A percentile compares a stretch with the other conserved stretches of the same genome.
Conservation (phyloP, 2,888 invertebrate species). For the Agonopterix alstromeriana region DNA sequence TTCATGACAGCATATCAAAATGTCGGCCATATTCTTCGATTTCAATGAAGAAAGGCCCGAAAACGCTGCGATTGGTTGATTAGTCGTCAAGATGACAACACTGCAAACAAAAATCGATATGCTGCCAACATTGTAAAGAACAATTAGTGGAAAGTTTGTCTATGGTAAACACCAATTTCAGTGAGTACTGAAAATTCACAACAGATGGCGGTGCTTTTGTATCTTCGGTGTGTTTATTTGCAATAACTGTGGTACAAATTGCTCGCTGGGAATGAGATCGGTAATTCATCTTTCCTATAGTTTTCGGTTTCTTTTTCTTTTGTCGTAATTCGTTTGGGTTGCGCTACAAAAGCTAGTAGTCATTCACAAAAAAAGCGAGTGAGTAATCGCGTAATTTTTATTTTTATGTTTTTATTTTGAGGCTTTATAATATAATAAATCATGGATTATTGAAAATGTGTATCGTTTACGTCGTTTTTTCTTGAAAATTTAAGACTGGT, state of each 20-base stretch:
- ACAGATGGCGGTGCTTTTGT: not conserved
- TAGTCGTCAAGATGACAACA: conserved; percentile 41
- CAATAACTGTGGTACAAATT: not conserved
- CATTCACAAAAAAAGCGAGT: not conserved
- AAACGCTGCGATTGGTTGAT: conserved; percentile 51
- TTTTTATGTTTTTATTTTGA: conserved; percentile 8
- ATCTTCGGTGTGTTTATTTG: not conserved
- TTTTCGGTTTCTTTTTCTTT: not conserved
- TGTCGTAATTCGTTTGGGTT: not conserved
- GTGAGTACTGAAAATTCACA: not conserved
- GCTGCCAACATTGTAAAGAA: conserved; percentile 19
- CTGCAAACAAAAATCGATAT: conserved; percentile 52
- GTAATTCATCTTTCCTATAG: not conserved
- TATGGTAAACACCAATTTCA: not conserved
- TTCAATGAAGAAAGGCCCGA: conserved; percentile 49
- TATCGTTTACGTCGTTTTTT: not conserved
- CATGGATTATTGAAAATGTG: conserved; percentile 3
- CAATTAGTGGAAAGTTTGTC: not conserved
- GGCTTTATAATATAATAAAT: conserved; percentile 1
- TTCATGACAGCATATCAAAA: conserved; percentile 76
- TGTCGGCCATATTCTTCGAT: conserved; percentile 73
- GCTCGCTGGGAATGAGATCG: not conserved
- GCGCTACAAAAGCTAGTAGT: not conserved
- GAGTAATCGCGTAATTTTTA: conserved; percentile 11
- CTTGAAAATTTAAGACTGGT: conserved; percentile 18